These are phyloP conservation scores for Chaetura pelagica DNA, from an alignment of 2,113 vertebrate genomes.

Conservation along the genomic window DNA sequence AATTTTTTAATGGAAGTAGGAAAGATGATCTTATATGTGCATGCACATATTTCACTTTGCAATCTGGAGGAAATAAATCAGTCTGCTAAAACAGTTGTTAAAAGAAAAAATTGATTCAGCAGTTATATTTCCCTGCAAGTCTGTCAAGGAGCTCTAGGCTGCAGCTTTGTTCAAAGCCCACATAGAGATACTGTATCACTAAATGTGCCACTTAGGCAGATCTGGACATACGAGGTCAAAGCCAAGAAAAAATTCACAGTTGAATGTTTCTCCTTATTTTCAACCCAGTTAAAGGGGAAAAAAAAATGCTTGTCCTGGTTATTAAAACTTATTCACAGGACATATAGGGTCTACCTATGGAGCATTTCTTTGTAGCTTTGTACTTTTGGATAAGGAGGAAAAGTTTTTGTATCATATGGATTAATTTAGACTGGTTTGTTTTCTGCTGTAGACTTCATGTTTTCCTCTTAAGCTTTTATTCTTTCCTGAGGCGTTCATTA, in stretches of 20 bases:
- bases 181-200: neutral
- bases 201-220: neutral
- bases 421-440: neutral
- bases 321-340: neutral
- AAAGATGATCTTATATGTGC: neutral
- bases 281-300: neutral
- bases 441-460: neutral
- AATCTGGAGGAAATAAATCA: neutral
- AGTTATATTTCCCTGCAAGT: neutral
- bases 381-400: neutral
- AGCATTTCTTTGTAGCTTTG: neutral
- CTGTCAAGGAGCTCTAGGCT: neutral
- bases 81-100: neutral
- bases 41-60: neutral
- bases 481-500: neutral
- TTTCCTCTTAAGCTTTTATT: neutral
- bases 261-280: neutral
- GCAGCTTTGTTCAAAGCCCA: neutral
- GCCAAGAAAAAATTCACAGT: neutral
- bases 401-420: neutral
- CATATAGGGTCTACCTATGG: neutral
- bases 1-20: neutral
- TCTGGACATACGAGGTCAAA: neutral
- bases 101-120: neutral
- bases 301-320: neutral